Conservation (phyloP, 2,113 vertebrate species). For the Desmodus rotundus region DNA sequence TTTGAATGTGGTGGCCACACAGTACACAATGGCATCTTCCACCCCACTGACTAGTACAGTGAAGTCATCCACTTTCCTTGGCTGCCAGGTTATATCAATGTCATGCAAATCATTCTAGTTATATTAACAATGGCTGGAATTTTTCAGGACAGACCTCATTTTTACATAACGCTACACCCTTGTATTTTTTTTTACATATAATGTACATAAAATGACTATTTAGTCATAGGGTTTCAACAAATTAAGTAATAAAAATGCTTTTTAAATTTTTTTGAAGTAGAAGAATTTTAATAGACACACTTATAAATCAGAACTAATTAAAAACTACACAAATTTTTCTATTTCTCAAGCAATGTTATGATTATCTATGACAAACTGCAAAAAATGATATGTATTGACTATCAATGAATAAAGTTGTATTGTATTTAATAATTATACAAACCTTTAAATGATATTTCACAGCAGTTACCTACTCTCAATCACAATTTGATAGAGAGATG, state of each 20-base stretch:
- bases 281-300: neutral
- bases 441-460: neutral
- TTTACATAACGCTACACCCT: neutral
- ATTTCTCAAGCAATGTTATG: neutral
- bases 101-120: too few species aligned
- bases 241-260: neutral
- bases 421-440: neutral
- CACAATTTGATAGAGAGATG: neutral
- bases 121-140: too few species aligned
- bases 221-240: neutral
- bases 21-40: too few species aligned
- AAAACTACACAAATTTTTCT: neutral
- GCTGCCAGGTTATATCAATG: too few species aligned
- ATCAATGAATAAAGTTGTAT: neutral
- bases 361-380: neutral
- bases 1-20: too few species aligned
- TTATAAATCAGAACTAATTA: neutral
- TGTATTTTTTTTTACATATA: neutral
- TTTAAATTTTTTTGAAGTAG: neutral
- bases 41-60: too few species aligned
- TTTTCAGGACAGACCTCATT: too few species aligned
- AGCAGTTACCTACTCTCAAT: neutral
- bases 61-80: too few species aligned
- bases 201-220: neutral
- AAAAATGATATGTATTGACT: neutral